Base-by-base conservation (phyloP, 2,113 vertebrate species). In the Pheucticus melanocephalus region DNA sequence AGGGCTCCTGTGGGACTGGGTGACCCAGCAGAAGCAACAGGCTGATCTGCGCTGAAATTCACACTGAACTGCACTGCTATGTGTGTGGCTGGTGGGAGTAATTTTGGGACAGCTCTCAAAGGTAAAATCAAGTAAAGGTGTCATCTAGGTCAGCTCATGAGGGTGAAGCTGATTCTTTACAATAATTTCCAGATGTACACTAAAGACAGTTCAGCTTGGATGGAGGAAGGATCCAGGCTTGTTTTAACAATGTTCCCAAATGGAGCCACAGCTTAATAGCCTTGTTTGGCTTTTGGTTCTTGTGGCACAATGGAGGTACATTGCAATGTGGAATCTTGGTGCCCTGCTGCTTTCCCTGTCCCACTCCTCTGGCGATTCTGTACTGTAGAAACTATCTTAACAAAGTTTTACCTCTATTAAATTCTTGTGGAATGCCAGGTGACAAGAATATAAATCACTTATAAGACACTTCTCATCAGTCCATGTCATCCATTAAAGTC, bases 141-240 rank as follows among this genome's bases (percentile, higher is more conserved):
- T 89, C 83, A 90, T 83, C 83, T 93, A 87, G 69, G n/a, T 91
- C 80, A 71, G 39, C 70, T 90, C 3, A 3, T 61, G 31, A 83
- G 28, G 60, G 57, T 94, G 68, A 92, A 69, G 69, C 65, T 95
- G 53, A 81, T 92, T 81, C 68, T 93, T 95, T 75, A 35, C 50
- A 75, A 37, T 82, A 33, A 16, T 81, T 88, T 84, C 87, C 82
- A 93, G 88, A 81, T 86, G 61, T 63, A 84, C 2, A 1, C 64
- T 90, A 68, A 68, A 84, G 56, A 48, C 44, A 60, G 30, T 80
- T 96, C 31, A 27, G 0, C 44, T 90, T 68, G 69, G 37, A 57
- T 75, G n/a, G 48, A 91, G 45, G 54, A 91, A 45, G 40, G 69
- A 80, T 83, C 51, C 17, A 54, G 51, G 12, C 56, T 81, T 73